A percentile compares a stretch with the other conserved stretches of the same genome.
phyloP scores from a whole-genome alignment of 2,797 vertebrate genomes.

The Bryconaethiops microstoma region DNA sequence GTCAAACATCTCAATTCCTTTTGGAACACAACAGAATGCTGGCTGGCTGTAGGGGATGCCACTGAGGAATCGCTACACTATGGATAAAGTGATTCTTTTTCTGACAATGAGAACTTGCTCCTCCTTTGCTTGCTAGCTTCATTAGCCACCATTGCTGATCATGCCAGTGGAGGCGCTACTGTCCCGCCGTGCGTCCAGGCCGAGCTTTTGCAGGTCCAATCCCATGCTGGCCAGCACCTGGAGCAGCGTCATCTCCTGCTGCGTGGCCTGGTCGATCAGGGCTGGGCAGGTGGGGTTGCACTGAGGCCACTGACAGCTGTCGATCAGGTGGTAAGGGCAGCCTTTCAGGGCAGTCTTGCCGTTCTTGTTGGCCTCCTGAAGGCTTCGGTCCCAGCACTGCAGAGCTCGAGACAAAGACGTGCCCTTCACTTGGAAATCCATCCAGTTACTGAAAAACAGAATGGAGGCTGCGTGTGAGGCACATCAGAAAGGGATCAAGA shows the following conservation, averaged over 20 bases:
- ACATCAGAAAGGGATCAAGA: not conserved
- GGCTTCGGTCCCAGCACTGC: constrained; percentile 85
- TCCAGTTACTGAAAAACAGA: constrained; percentile 77
- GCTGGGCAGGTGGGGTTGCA: constrained; percentile 86
- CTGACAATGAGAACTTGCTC: constrained; percentile 50
- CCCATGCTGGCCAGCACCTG: constrained; percentile 82
- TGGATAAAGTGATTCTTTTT: constrained; percentile 63
- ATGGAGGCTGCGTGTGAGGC: constrained; percentile 20
- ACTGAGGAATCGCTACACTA: constrained; percentile 69
- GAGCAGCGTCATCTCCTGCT: constrained; percentile 81
- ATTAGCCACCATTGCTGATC: constrained; percentile 80
- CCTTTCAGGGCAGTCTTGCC: constrained; percentile 77
- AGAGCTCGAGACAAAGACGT: constrained; percentile 80
- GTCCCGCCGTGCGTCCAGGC: constrained; percentile 74
- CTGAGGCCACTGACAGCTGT: constrained; percentile 83
- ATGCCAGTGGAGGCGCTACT: constrained; percentile 71
- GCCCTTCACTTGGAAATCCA: constrained; percentile 81
- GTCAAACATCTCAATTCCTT: constrained; percentile 65
- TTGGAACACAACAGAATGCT: constrained; percentile 74
- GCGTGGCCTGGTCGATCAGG: constrained; percentile 78
- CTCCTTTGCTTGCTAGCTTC: constrained; percentile 46
- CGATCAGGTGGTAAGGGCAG: constrained; percentile 83
- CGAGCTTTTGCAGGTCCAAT: constrained; percentile 79
- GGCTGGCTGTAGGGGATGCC: constrained; percentile 72
- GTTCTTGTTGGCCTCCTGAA: constrained; percentile 79